These are phyloP conservation scores for Coptodon bakossiorum DNA, from an alignment of 2,113 vertebrate species.

Conservation along the genomic window DNA sequence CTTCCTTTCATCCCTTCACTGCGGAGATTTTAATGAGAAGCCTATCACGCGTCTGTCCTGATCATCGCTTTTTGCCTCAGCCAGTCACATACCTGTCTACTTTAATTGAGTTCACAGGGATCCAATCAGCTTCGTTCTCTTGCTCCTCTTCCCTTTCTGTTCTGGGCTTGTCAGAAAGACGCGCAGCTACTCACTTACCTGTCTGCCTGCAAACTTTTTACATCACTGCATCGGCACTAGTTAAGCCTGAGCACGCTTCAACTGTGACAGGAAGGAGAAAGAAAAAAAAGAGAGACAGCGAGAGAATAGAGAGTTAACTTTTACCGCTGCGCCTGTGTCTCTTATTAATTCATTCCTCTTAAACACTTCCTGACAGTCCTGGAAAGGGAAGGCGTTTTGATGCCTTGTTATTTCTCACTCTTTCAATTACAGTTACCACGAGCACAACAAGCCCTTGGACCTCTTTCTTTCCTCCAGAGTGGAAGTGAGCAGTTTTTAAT, in stretches of 20 bases:
- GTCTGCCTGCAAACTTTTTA: constrained; percentile 7
- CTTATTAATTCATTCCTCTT: constrained; percentile 32
- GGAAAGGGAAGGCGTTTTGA: neutral
- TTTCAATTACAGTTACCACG: constrained; percentile 21
- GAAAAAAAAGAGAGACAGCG: rapidly evolving
- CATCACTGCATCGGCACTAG: neutral
- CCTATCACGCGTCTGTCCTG: constrained; percentile 39
- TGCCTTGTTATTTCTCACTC: neutral
- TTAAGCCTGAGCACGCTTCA: neutral
- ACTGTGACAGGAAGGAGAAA: neutral
- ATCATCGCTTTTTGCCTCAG: constrained; percentile 29
- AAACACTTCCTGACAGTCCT: constrained; percentile 16
- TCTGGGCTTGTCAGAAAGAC: constrained; percentile 17
- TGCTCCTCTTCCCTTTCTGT: neutral
- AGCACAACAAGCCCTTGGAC: neutral
- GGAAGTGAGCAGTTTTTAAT: constrained; percentile 14
- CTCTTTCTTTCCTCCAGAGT: neutral
- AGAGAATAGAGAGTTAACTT: neutral
- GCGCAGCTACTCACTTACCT: neutral
- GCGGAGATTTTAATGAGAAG: constrained; percentile 27
- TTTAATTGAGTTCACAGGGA: constrained; percentile 29
- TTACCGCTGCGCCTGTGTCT: neutral
- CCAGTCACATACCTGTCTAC: constrained; percentile 36
- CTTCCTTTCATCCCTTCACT: neutral
- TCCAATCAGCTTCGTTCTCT: constrained; percentile 3